These are phyloP conservation scores for Actenoides hombroni DNA, from an alignment of 2,113 vertebrate genomes.

Conservation along the genomic window DNA sequence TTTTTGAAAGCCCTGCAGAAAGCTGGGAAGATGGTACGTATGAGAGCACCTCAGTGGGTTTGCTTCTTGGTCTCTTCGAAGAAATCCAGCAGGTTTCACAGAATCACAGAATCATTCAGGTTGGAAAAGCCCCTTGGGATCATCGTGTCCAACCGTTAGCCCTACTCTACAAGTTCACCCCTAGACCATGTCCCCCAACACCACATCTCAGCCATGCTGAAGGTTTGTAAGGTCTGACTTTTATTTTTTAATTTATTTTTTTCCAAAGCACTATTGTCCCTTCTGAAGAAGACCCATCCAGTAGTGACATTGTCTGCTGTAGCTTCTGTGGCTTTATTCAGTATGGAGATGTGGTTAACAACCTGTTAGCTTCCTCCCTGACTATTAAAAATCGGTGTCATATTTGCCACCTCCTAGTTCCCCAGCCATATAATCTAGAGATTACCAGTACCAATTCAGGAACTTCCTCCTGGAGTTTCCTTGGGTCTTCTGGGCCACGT, in stretches of 20 bases:
- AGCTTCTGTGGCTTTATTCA: not conserved
- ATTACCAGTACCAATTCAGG: not conserved
- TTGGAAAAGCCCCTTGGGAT: no score
- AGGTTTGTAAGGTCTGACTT: not conserved
- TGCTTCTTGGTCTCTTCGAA: not conserved
- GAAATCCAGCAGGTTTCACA: not conserved
- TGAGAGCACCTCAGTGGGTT: not conserved
- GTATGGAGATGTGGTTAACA: not conserved
- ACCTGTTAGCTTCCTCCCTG: not conserved
- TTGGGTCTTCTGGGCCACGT: not conserved
- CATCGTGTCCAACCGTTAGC: no score
- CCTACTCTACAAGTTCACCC: no score
- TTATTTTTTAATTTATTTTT: not conserved
- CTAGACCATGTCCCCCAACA: no score
- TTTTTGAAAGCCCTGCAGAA: not conserved
- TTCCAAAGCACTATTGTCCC: not conserved
- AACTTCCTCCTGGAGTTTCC: not conserved
- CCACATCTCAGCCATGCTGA: no score
- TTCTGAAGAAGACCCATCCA: not conserved
- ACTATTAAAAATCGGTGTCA: not conserved
- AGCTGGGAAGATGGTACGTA: not conserved
- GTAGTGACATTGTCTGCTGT: not conserved
- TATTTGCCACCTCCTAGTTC: not conserved
- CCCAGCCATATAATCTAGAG: not conserved
- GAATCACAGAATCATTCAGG: no score